These are phyloP conservation scores for Synanthedon myopaeformis DNA, from an alignment of 2,888 invertebrate genomes.

Conservation along the genomic window DNA sequence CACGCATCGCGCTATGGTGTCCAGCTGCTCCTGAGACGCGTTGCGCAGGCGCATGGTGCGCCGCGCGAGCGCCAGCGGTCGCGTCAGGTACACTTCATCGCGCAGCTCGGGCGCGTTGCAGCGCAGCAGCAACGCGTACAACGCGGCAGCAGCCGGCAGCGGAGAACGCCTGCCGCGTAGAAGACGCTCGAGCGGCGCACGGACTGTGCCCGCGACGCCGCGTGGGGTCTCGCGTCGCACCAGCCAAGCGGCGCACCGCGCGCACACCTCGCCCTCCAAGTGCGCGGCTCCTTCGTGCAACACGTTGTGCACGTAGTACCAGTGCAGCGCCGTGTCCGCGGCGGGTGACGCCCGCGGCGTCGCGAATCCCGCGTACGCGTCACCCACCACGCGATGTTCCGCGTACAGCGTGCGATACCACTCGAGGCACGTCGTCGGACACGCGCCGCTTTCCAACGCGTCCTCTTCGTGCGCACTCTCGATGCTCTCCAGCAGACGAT, in stretches of 20 bases:
- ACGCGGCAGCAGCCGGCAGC: conserved; percentile 15
- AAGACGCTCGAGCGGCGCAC: conserved; percentile 11
- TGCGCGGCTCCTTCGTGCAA: conserved; percentile 18
- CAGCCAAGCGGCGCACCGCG: conserved; percentile 33
- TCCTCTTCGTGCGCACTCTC: conserved; percentile 18
- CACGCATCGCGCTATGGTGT: conserved; percentile 33
- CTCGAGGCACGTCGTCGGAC: conserved; percentile 25
- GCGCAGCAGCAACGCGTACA: conserved; percentile 39
- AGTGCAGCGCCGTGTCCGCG: conserved; percentile 26
- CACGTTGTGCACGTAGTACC: conserved; percentile 44
- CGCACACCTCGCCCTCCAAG: conserved; percentile 1
- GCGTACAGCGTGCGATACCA: conserved; percentile 49
- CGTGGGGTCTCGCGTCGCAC: conserved; percentile 41
- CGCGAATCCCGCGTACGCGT: conserved; percentile 40
- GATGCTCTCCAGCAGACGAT: conserved; percentile 43
- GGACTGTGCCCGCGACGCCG: conserved; percentile 38
- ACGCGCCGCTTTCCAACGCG: too few species aligned
- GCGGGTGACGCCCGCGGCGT: conserved; percentile 20
- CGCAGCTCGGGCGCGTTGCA: conserved; percentile 28
- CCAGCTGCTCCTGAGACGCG: conserved; percentile 32
- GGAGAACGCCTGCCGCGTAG: conserved; percentile 17
- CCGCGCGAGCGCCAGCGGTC: conserved; percentile 36
- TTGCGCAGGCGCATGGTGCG: conserved; percentile 24
- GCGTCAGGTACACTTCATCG: conserved; percentile 39
- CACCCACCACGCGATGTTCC: conserved; percentile 17